phyloP scores from a whole-genome alignment of 1,140 invertebrate species.

The Musca domestica region DNA sequence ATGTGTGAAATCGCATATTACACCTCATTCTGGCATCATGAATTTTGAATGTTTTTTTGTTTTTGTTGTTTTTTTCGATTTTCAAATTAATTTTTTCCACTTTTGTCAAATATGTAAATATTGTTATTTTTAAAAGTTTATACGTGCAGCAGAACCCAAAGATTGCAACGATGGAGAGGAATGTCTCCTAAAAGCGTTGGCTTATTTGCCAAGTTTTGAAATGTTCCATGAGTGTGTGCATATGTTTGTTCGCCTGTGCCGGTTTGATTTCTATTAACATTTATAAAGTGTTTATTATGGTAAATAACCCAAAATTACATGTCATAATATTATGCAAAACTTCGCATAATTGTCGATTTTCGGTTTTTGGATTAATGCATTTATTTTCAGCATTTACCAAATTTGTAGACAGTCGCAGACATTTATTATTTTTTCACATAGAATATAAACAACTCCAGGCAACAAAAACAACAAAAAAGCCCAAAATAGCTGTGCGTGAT shows the following conservation, averaged over 20 bases:
- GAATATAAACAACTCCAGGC: not conserved
- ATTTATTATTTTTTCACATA: not conserved
- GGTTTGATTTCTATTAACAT: not conserved
- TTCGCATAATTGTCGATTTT: not conserved
- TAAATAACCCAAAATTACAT: conserved; percentile 18
- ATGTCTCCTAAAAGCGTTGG: not conserved
- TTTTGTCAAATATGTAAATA: conserved; percentile 10
- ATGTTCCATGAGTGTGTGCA: not conserved
- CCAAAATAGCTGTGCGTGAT: not conserved
- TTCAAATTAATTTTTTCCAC: not conserved
- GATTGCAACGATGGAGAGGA: not conserved
- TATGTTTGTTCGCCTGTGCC: not conserved
- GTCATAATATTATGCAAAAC: conserved; percentile 17
- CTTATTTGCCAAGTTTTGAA: conserved; percentile 1
- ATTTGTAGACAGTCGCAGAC: conserved; percentile 1
- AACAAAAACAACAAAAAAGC: not conserved
- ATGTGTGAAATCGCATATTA: too few relatives aligned
- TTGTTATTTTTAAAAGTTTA: conserved; percentile 17
- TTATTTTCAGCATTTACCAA: not conserved
- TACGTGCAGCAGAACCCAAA: not conserved
- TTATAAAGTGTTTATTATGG: not conserved
- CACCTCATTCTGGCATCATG: too few relatives aligned
- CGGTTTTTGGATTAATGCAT: too few relatives aligned
- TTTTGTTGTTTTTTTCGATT: too few relatives aligned
- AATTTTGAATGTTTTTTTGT: not conserved